Base-by-base conservation (phyloP, 2,113 vertebrate genomes). In the Rhabdornis inornatus region DNA sequence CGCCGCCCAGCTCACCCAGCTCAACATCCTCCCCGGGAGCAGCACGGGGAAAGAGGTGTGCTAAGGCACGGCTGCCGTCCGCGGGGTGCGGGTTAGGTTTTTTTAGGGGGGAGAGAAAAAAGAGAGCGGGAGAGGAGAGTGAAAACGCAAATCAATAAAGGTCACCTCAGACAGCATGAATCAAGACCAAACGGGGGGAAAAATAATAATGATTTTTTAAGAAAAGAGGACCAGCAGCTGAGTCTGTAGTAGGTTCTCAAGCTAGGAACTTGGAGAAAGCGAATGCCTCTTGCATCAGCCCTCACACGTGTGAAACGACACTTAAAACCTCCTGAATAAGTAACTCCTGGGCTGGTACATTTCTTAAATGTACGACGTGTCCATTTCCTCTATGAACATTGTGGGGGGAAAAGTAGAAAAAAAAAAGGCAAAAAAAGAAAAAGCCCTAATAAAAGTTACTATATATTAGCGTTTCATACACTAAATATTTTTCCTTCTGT, bases 31-130 rank as follows among this genome's bases (percentile, higher is more conserved):
- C 97, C 99, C 99, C n/a, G 93, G 98, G 37, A 98, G 97, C 96
- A 98, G 98, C 94, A 94, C 99, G 59, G 99, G 99, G 97, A 99
- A 99, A 98, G 99, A 99, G 98, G 99, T 99, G 98, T 99, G 99
- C 98, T 99, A 98, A 99, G 96, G n/a, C 31, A 44, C 84, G 94
- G 95, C 63, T 76, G 75, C 91, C 94, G 57, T 30, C 94, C 90
- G 35, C 72, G 94, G 61, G 66, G 42, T 13, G 33, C 72, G 60
- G 79, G 82, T 7, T 22, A 47, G 63, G 30, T 4, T 57, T 59
- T 77, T 83, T 17, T 21, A n/a, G 31, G 10, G 65, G 92, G 88
- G 89, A 88, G 87, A 91, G 91, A 81, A 88, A 84, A 44, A 83
- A 30, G 18, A 39, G 31, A n/a, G 49, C 3, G 64, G 20, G 71